Conservation (phyloP, 2,113 vertebrate species). For the Syrrhaptes paradoxus region DNA sequence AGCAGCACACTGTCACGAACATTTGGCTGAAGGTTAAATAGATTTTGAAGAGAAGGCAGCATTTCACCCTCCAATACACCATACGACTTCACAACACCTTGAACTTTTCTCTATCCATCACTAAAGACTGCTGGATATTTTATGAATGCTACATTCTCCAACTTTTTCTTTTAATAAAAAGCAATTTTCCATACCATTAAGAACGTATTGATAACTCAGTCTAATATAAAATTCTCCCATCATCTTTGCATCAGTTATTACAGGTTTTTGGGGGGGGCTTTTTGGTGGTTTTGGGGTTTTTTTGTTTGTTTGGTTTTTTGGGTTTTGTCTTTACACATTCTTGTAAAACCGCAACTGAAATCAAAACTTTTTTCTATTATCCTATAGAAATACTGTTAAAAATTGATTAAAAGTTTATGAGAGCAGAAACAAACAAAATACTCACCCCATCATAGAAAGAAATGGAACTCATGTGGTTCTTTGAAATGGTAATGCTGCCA, state of each 20-base stretch:
- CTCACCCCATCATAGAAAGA: slow-evolving; percentile 88
- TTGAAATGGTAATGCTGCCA: slow-evolving; percentile 85
- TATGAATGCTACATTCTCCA: fast-evolving
- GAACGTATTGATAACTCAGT: background rate
- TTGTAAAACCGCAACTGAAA: background rate
- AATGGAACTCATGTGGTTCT: slow-evolving; percentile 81
- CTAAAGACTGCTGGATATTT: background rate
- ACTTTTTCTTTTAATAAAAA: background rate
- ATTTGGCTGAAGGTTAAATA: background rate
- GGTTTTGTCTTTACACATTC: background rate
- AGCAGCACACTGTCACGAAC: background rate
- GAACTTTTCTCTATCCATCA: background rate
- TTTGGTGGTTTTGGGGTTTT: too few relatives aligned
- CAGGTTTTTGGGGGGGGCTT: too few relatives aligned
- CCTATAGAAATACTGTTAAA: background rate
- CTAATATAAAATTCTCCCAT: background rate
- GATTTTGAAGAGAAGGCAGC: background rate
- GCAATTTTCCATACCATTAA: background rate
- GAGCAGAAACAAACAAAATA: background rate
- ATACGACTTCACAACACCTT: background rate
- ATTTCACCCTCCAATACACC: background rate
- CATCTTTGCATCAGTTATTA: background rate
- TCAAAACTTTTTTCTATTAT: fast-evolving
- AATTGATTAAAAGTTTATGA: fast-evolving
- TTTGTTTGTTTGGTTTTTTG: too few relatives aligned